Conservation (phyloP, 92 coral and sea anemone genomes). For the Epizoanthus illoricatus region DNA sequence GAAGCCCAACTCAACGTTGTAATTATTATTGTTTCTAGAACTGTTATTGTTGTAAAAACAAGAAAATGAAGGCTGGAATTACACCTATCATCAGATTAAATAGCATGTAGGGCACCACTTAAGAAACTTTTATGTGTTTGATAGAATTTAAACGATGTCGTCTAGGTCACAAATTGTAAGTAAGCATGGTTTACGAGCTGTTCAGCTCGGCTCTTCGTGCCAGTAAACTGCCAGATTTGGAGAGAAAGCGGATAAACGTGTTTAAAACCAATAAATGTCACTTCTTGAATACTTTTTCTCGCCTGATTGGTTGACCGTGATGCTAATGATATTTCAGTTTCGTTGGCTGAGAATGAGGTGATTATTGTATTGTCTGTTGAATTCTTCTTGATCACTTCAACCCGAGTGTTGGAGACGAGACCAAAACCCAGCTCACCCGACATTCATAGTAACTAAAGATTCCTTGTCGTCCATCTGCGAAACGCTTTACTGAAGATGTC, state of each 20-base stretch:
- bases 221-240: constrained; percentile 4
- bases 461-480: background rate
- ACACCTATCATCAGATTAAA: constrained; percentile 18
- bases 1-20: constrained; percentile 19
- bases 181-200: background rate
- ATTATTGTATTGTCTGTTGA: constrained; percentile 8
- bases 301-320: constrained; percentile 35
- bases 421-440: background rate
- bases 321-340: constrained; percentile 16
- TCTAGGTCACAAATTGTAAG: constrained; percentile 4
- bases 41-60: constrained; percentile 23
- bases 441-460: background rate
- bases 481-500: background rate
- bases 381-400: background rate
- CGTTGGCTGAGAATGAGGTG: constrained; percentile 8
- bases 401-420: background rate
- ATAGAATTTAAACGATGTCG: constrained; percentile 6
- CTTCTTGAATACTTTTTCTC: constrained; percentile 30
- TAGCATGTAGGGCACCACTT: background rate
- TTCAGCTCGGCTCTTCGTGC: background rate
- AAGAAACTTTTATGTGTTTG: constrained; percentile 8
- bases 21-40: constrained; percentile 19
- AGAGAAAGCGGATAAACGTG: constrained; percentile 3
- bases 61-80: constrained; percentile 14
- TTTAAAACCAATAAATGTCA: constrained; percentile 31